Conservation (phyloP, 2,888 invertebrate species). For the Drosophila nr. perissopoda region DNA sequence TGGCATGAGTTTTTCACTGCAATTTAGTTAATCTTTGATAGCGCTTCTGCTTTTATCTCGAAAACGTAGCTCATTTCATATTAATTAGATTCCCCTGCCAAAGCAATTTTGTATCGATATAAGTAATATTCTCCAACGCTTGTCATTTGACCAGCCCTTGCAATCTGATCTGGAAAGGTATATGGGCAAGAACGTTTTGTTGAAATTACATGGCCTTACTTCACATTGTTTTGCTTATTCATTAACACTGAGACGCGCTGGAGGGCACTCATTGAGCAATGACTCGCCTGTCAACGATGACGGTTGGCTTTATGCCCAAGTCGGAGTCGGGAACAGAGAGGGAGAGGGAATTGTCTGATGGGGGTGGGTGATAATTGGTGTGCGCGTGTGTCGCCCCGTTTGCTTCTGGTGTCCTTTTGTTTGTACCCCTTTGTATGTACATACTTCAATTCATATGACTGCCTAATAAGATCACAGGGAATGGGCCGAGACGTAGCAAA, state of each 20-base stretch:
- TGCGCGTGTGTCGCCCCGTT: conserved; percentile 55
- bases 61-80: conserved; percentile 9
- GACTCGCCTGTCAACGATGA: conserved; percentile 71
- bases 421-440: conserved; percentile 52
- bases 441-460: conserved; percentile 27
- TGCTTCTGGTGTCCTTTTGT: conserved; percentile 52
- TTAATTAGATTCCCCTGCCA: conserved; percentile 46
- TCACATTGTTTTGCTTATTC: conserved; percentile 67
- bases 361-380: conserved; percentile 74
- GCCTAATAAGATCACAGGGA: conserved; percentile 70
- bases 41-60: conserved; percentile 1
- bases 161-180: conserved; percentile 48
- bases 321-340: neutral
- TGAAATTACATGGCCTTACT: conserved; percentile 50
- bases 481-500: conserved; percentile 49
- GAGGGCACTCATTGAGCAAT: conserved; percentile 61
- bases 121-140: conserved; percentile 19
- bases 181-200: conserved; percentile 49
- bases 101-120: conserved; percentile 16
- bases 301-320: conserved; percentile 62
- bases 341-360: conserved; percentile 16
- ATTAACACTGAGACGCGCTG: conserved; percentile 50
- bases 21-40: conserved; percentile 13
- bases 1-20: neutral
- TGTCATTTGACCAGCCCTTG: conserved; percentile 41